Evolutionary conservation across 2,797 vertebrate genomes (phyloP), one percentile per base, ranked within the genome.

Genomic region (Smutsia gigantea): DNA sequence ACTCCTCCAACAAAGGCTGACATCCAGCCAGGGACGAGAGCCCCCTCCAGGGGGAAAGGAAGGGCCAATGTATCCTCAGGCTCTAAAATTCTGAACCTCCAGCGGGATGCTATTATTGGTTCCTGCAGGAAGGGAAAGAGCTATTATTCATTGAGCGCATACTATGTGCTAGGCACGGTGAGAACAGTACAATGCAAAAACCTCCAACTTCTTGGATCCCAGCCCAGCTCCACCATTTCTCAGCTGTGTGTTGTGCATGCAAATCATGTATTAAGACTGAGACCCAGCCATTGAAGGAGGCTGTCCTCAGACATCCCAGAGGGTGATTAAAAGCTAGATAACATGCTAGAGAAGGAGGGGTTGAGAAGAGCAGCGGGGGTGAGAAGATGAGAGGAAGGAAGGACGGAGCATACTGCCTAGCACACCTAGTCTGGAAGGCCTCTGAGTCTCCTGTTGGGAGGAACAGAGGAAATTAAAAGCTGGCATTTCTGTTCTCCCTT

Each of bases 231-330:
- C 86, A 92, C 74, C 68, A 63, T 83, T 71, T 68, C 83, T 96
- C 94, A 95, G 55, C 72, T 83, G 75, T 42, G 88, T 87, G 69
- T n/a, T 86, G 14, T 77, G 86, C 74, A 71, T 94, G 42, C 94
- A 93, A 93, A 97, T 95, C 69, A 79, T 34, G 93, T 78, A 23
- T 46, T 83, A 92, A 51, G 49, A 92, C 39, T 85, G 57, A 82
- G 57, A 71, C n/a, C 71, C 87, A 83, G 83, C 10, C 68, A 34
- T 64, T 11, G 63, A 87, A 55, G 46, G 34, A 64, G 46, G 37
- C 57, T 78, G 71, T 72, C 71, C 42, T 87, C 77, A 78, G 64
- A 69, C 68, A 75, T 83, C 82, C 93, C 21, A 0, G 72, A 89
- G 51, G 21, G 75, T 5, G 34, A 84, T 75, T 59, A 93, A 94